A percentile compares a stretch with the other conserved stretches of the same genome.
phyloP scores from a whole-genome alignment of 1,140 invertebrate species.

The Drosophila biarmipes region DNA sequence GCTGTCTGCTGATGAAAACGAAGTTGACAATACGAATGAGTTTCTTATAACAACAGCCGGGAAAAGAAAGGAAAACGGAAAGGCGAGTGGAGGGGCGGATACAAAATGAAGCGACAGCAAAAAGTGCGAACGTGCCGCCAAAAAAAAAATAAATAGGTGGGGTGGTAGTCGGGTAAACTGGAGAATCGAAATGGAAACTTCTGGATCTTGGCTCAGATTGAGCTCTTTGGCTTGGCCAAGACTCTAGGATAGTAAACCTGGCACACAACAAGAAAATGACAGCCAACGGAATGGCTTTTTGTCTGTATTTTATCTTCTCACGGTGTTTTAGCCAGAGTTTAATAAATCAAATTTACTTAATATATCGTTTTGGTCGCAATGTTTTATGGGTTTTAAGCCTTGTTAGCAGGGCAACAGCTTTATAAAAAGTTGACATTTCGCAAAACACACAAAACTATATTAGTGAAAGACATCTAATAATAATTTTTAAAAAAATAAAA shows the following conservation, averaged over 20 bases:
- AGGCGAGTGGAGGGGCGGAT: constrained; percentile 14
- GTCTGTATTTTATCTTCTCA: constrained; percentile 17
- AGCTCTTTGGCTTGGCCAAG: constrained; percentile 53
- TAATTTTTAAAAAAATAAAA: background rate
- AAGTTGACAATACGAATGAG: constrained; percentile 81
- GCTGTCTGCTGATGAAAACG: constrained; percentile 78
- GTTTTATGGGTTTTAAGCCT: constrained; percentile 31
- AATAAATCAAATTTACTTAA: constrained; percentile 81
- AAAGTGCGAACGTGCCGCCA: constrained; percentile 30
- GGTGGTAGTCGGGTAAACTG: constrained; percentile 10
- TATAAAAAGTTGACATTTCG: no score
- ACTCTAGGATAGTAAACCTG: constrained; percentile 37
- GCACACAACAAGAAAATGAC: constrained; percentile 19
- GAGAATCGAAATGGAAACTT: constrained; percentile 40
- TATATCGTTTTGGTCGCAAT: constrained; percentile 57
- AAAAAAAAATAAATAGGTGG: constrained; percentile 44
- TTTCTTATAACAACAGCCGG: constrained; percentile 75
- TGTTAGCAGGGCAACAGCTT: background rate
- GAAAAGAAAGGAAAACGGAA: constrained; percentile 23
- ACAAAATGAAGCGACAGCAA: constrained; percentile 39
- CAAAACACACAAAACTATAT: no score
- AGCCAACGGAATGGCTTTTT: constrained; percentile 25
- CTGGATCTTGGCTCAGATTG: constrained; percentile 62
- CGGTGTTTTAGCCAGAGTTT: constrained; percentile 50
- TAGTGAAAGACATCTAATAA: background rate